Evolutionary conservation across 1,140 invertebrate species (phyloP), one percentile per base, ranked within the genome.

Genomic region (Whitmania pigra): DNA sequence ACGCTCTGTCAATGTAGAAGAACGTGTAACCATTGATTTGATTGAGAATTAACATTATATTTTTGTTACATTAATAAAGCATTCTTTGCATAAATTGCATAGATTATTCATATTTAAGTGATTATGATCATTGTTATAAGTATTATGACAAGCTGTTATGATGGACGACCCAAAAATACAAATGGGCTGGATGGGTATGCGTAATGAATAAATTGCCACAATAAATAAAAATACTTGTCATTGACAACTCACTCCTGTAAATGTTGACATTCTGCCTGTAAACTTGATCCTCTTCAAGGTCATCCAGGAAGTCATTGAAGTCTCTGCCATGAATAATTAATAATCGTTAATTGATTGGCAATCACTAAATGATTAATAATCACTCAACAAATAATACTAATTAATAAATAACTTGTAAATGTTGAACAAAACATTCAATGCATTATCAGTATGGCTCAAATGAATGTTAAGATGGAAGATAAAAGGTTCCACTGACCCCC

Each of bases 281-380:
- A 43, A 87, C 86, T 27, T 87, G 87, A 83, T 99, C 94, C 83
- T 99, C 95, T 82, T 99, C 96, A 68, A 99, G 82, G 79, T 99
- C 96, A 77, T 98, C 92, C 80, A 98, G 85, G 83, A 99, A 99
- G 76, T 96, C 93, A 77, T 90, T 88, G 80, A 92, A 97, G 76
- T 96, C 93, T 75, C 90, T 92, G 74, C 79, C 66, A 0, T 57
- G 85, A 82, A 67, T 27, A 60, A 27, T 60, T 27, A 60, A 27
- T 60, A n/a, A n/a, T n/a, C n/a, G n/a, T n/a, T n/a, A n/a, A n/a
- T n/a, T n/a, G n/a, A n/a, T n/a, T n/a, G n/a, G n/a, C n/a, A n/a
- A n/a, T n/a, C n/a, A n/a, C n/a, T n/a, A n/a, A n/a, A n/a, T n/a
- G n/a, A 13, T 13, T 25, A 18, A 22, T 20, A 63, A 25, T 63